These are phyloP conservation scores for Microctonus brassicae DNA, from an alignment of 2,888 invertebrate species.

Conservation along the genomic window DNA sequence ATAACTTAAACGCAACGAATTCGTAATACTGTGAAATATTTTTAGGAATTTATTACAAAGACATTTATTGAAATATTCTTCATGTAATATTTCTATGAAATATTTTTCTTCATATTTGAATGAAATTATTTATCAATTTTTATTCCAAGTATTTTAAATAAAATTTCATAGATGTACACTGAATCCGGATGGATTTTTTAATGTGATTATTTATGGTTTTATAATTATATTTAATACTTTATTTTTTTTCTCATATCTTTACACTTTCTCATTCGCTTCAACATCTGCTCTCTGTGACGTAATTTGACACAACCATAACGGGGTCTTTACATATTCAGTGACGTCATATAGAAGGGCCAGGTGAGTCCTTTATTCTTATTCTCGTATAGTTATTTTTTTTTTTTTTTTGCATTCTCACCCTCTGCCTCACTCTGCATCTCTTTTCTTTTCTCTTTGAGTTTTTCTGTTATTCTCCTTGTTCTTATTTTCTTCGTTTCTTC, in stretches of 20 bases:
- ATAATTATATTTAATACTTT: neutral
- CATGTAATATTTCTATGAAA: no score
- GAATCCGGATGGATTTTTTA: no score
- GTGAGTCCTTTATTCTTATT: conserved; percentile 38
- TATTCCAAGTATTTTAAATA: no score
- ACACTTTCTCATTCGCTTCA: neutral
- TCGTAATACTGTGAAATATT: conserved; percentile 17
- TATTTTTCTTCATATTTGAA: no score
- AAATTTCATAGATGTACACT: no score
- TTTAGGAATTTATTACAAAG: no score
- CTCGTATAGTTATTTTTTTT: conserved; percentile 24
- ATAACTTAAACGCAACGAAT: neutral
- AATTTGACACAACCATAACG: conserved; percentile 55
- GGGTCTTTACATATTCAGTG: conserved; percentile 48
- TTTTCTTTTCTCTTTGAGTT: neutral
- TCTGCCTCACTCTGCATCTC: conserved; percentile 2
- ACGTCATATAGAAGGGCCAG: conserved; percentile 51
- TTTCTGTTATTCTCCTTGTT: conserved; percentile 24
- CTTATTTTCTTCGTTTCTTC: conserved; percentile 15
- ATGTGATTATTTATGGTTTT: neutral
- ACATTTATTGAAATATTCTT: no score
- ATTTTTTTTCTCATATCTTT: neutral
- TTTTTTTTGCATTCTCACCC: conserved; percentile 12
- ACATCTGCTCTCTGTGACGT: conserved; percentile 57
- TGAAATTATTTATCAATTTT: no score